These are phyloP conservation scores for Dendrophyllia cribrosa DNA, from an alignment of 64 coral and sea anemone genomes.

Conservation along the genomic window DNA sequence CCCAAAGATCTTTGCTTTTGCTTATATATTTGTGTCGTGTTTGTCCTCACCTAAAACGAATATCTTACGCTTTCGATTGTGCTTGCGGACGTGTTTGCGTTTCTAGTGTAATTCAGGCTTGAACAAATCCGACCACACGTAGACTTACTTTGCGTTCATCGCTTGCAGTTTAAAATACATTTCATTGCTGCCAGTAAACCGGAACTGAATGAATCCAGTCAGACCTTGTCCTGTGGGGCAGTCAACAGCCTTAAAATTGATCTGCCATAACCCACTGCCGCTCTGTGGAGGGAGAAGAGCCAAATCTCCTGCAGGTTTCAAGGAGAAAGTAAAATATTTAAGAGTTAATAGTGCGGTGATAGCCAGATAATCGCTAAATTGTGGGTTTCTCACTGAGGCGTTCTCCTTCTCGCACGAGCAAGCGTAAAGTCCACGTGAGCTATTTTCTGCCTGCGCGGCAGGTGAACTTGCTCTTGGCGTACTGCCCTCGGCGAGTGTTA, in stretches of 20 bases:
- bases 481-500: too few species aligned
- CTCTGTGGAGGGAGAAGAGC: conserved; percentile 51
- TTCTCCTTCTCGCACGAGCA: too few species aligned
- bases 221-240: conserved; percentile 35
- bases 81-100: too few species aligned
- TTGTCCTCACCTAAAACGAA: too few species aligned
- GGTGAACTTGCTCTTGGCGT: too few species aligned
- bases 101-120: neutral
- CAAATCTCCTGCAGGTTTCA: conserved; percentile 43
- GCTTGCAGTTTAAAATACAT: conserved; percentile 77
- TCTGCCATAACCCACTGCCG: conserved; percentile 56
- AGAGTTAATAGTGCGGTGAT: neutral
- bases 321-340: neutral
- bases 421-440: too few species aligned
- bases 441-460: too few species aligned
- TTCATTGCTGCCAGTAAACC: conserved; percentile 73
- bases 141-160: conserved; percentile 54
- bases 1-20: too few species aligned
- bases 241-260: conserved; percentile 60
- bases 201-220: conserved; percentile 69
- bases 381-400: neutral
- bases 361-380: too few species aligned
- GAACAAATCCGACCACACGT: neutral
- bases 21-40: too few species aligned
- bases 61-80: too few species aligned